Percentiles rank a stretch among this genome's conserved stretches.
phyloP scores from a whole-genome alignment of 2,113 vertebrate genomes.

The Misgurnus mizolepis region DNA sequence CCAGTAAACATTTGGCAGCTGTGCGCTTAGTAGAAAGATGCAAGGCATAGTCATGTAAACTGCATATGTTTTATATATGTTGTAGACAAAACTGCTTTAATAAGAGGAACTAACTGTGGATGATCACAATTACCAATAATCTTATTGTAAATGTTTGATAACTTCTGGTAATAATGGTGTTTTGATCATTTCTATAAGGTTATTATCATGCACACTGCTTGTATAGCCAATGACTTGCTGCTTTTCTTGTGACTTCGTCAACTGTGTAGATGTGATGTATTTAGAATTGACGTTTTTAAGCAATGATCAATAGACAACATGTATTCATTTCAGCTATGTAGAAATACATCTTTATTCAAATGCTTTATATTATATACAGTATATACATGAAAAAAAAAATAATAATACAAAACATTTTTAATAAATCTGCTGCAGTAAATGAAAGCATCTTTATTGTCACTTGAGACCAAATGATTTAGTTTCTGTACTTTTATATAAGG shows the following conservation, averaged over 20 bases:
- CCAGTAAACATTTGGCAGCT: not conserved
- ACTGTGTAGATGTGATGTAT: not conserved
- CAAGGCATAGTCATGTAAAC: not conserved
- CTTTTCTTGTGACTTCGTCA: slow-evolving; percentile 30
- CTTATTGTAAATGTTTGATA: not conserved
- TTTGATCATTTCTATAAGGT: not conserved
- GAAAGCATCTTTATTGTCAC: not conserved
- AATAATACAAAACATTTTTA: slow-evolving; percentile 45
- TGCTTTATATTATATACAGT: slow-evolving; percentile 24
- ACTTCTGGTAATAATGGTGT: not conserved
- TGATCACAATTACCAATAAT: not conserved
- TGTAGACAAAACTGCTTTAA: not conserved
- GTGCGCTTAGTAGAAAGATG: not conserved
- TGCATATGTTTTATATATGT: not conserved
- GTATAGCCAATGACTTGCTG: slow-evolving; percentile 22
- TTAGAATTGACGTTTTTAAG: slow-evolving; percentile 8
- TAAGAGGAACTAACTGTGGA: slow-evolving; percentile 28
- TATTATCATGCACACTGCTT: not conserved
- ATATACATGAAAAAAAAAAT: slow-evolving; percentile 19
- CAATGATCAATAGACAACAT: slow-evolving; percentile 18
- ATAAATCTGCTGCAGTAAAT: slow-evolving; percentile 50
- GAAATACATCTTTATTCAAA: slow-evolving; percentile 21
- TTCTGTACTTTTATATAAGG: not conserved
- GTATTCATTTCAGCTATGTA: slow-evolving; percentile 13
- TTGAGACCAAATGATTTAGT: slow-evolving; percentile 1